Evolutionary conservation across 2,888 invertebrate species (phyloP).

Genomic region (Diarsia dahlii): DNA sequence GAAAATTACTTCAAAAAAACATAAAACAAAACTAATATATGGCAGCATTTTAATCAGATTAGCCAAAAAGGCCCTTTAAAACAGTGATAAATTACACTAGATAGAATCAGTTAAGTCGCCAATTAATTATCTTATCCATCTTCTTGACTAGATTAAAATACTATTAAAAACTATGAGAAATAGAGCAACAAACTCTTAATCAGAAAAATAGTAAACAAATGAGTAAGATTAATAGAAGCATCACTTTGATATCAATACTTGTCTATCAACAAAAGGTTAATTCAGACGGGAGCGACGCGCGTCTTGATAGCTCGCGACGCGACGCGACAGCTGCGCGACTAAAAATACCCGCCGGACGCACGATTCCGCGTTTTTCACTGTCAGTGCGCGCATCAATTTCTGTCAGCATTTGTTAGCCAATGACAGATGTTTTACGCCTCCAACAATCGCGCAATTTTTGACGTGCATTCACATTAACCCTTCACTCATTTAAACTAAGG

Average conservation of each 20-base stretch:
- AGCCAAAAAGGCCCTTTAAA: slow-evolving; percentile 7
- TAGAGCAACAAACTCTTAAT: slow-evolving; percentile 34
- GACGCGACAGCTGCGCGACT: slow-evolving; percentile 87
- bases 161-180: slow-evolving; percentile 24
- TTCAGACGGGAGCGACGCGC: slow-evolving; percentile 72
- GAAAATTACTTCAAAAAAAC: slow-evolving; percentile 2
- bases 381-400: slow-evolving; percentile 88
- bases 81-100: slow-evolving; percentile 26
- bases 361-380: slow-evolving; percentile 90
- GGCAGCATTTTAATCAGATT: neutral
- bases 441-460: slow-evolving; percentile 64
- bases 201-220: slow-evolving; percentile 40
- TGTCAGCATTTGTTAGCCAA: slow-evolving; percentile 89
- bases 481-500: slow-evolving; percentile 56
- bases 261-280: slow-evolving; percentile 73
- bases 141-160: slow-evolving; percentile 19
- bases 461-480: slow-evolving; percentile 44
- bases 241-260: slow-evolving; percentile 66
- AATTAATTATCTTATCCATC: slow-evolving; percentile 33
- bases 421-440: slow-evolving; percentile 89
- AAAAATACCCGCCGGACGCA: slow-evolving; percentile 84
- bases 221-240: slow-evolving; percentile 56
- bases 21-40: neutral
- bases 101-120: slow-evolving; percentile 7
- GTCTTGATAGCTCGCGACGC: slow-evolving; percentile 78